Percentiles rank a stretch among this genome's conserved stretches.
Evolutionary conservation across 2,113 vertebrate genomes (phyloP).

Genomic region (Kobus ellipsiprymnus): DNA sequence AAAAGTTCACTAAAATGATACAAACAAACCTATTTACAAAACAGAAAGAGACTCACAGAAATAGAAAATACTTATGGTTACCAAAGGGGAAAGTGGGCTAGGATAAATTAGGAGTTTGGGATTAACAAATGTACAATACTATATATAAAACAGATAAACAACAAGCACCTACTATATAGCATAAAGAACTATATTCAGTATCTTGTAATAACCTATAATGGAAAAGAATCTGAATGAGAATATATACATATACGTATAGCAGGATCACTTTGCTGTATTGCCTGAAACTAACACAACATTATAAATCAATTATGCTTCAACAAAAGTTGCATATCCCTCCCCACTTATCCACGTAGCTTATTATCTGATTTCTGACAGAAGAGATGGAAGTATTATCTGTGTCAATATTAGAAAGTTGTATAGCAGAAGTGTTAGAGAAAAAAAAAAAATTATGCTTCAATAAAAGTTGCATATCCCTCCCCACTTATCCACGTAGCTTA

Average conservation of each 20-base stretch:
- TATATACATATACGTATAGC: background rate
- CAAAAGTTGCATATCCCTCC: background rate
- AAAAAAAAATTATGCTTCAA: background rate
- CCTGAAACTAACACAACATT: background rate
- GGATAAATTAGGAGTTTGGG: background rate
- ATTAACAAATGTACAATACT: background rate
- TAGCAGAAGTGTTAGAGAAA: background rate
- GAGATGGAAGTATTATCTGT: background rate
- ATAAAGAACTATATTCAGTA: background rate
- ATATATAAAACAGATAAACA: background rate
- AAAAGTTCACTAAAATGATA: background rate
- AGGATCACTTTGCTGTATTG: background rate
- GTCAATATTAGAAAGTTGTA: background rate
- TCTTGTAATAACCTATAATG: background rate
- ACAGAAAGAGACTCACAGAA: background rate
- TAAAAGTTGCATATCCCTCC: background rate
- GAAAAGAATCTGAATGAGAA: background rate
- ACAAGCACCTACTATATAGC: background rate
- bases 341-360: background rate
- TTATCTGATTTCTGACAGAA: background rate
- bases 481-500: background rate
- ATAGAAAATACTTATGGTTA: background rate
- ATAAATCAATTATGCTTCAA: background rate
- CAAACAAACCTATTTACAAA: background rate
- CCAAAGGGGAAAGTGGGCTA: background rate